Evolutionary conservation across 2,888 invertebrate species (phyloP).

Genomic region (Noctua fimbriata): DNA sequence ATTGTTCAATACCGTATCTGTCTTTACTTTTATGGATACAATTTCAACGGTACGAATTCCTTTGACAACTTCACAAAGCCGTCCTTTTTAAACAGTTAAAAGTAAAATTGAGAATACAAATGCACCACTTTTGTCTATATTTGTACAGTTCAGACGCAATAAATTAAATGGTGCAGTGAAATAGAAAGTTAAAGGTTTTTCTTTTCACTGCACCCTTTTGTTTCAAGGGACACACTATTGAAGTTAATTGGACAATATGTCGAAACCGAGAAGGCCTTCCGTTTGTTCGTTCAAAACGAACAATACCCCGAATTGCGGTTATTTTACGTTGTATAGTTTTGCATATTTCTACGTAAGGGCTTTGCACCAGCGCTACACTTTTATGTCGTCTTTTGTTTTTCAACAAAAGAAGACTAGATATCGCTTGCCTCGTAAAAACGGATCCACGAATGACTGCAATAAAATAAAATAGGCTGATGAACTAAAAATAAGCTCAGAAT

Average conservation of each 20-base stretch:
- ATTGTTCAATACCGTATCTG: constrained; percentile 28
- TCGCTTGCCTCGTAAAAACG: background rate
- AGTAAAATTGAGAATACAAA: constrained; percentile 56
- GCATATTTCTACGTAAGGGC: constrained; percentile 43
- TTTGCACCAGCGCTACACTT: constrained; percentile 22
- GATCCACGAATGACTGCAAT: background rate
- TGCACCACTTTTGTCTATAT: constrained; percentile 70
- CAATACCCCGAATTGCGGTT: constrained; percentile 45
- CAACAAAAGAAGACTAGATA: background rate
- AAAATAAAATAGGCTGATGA: constrained; percentile 1
- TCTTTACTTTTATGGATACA: constrained; percentile 25
- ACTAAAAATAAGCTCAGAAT: background rate
- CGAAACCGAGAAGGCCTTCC: constrained; percentile 73
- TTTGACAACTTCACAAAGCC: constrained; percentile 46
- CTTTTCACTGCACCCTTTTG: constrained; percentile 63
- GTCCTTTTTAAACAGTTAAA: constrained; percentile 43
- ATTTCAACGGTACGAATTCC: constrained; percentile 48
- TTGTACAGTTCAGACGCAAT: constrained; percentile 68
- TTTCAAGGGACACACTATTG: constrained; percentile 61
- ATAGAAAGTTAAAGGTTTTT: constrained; percentile 72
- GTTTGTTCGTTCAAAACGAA: constrained; percentile 61
- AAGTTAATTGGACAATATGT: constrained; percentile 63
- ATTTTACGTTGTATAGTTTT: constrained; percentile 24
- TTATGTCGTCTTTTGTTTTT: constrained; percentile 13
- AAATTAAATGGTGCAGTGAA: constrained; percentile 70